phyloP scores from a whole-genome alignment of 2,888 invertebrate genomes.

The Sycophila texana region DNA sequence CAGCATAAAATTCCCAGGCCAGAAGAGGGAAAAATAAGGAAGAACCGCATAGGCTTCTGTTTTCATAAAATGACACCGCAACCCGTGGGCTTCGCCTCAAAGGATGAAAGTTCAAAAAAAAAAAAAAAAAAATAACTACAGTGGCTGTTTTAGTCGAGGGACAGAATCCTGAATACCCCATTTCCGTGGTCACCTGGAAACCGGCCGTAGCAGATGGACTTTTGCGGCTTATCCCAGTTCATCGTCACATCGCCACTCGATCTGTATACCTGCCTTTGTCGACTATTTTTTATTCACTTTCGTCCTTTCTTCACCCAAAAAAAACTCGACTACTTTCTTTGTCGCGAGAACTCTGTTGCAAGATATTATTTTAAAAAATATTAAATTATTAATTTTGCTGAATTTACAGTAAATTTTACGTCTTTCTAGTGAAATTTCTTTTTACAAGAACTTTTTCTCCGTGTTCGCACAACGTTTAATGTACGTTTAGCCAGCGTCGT shows the following conservation, averaged over 20 bases:
- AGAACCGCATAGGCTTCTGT: constrained; percentile 29
- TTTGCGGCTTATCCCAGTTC: constrained; percentile 33
- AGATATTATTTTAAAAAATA: too few relatives aligned
- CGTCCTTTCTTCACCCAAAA: background rate
- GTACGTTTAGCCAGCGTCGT: too few relatives aligned
- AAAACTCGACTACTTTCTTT: background rate
- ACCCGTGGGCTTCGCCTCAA: constrained; percentile 26
- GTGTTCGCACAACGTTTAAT: too few relatives aligned
- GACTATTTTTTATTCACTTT: background rate
- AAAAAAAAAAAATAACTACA: constrained; percentile 12
- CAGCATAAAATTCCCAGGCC: background rate
- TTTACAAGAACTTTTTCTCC: too few relatives aligned
- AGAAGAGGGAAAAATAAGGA: background rate
- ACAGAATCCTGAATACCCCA: constrained; percentile 33
- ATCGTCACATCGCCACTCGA: background rate
- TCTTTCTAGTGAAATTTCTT: too few relatives aligned
- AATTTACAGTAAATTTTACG: too few relatives aligned
- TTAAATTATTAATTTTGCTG: too few relatives aligned
- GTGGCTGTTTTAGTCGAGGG: background rate
- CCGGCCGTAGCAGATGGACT: constrained; percentile 35
- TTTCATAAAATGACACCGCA: constrained; percentile 42
- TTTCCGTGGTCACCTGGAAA: constrained; percentile 50
- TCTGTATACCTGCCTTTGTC: background rate
- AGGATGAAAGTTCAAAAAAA: constrained; percentile 21
- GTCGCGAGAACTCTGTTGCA: too few relatives aligned